Conservation (phyloP, 2,797 vertebrate species). For the Gastrophryne carolinensis region DNA sequence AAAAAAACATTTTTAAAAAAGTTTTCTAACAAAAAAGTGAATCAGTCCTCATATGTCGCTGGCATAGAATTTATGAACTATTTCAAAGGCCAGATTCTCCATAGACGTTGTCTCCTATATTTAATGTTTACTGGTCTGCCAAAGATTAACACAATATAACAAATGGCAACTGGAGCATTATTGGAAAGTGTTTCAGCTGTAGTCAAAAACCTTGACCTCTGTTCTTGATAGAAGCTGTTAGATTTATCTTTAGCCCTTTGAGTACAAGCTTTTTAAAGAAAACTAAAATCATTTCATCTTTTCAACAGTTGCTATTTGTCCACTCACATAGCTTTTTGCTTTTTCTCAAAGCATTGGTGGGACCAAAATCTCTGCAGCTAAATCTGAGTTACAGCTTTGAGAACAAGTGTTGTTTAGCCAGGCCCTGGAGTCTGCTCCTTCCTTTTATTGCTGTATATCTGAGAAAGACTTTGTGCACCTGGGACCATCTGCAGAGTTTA, state of each 20-base stretch:
- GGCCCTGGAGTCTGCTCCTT: not conserved
- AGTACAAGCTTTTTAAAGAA: not conserved
- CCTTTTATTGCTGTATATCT: not conserved
- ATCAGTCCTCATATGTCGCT: too few relatives aligned
- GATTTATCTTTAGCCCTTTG: not conserved
- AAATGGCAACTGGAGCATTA: too few relatives aligned
- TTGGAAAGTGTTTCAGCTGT: too few relatives aligned
- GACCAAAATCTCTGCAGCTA: not conserved
- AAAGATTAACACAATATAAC: too few relatives aligned
- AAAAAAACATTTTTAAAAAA: too few relatives aligned
- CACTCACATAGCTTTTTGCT: not conserved
- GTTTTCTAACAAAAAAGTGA: too few relatives aligned
- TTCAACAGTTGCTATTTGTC: not conserved
- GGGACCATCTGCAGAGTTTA: conserved; percentile 6
- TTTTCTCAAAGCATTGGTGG: not conserved
- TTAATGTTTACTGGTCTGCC: too few relatives aligned
- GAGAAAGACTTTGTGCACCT: not conserved
- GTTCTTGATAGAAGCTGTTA: too few relatives aligned
- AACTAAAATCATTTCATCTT: not conserved
- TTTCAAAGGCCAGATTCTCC: too few relatives aligned
- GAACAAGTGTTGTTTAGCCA: not conserved
- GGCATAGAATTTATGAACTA: too few relatives aligned
- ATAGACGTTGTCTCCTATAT: too few relatives aligned
- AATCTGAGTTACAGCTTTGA: not conserved
- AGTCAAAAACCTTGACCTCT: too few relatives aligned